A percentile compares a stretch with the other conserved stretches of the same genome.
Conservation (phyloP, 2,113 vertebrate species). For the Callithrix jacchus region DNA sequence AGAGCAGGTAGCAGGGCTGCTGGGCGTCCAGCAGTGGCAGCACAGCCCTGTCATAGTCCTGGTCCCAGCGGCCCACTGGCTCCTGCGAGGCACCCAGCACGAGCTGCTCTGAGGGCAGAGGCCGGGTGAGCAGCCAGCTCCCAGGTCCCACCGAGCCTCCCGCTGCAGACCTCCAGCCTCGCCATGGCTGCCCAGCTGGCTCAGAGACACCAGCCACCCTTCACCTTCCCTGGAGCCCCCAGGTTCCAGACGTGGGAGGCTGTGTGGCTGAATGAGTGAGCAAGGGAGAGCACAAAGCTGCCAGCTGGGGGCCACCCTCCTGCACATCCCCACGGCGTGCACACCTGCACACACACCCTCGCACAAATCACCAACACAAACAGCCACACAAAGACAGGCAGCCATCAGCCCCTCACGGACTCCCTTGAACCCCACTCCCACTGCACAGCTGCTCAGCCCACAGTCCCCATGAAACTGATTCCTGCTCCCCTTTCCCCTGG, state of each 20-base stretch:
- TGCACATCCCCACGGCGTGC: accelerated
- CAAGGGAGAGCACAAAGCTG: background rate
- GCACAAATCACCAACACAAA: background rate
- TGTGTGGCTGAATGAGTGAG: background rate
- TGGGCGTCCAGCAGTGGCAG: slow-evolving; percentile 92
- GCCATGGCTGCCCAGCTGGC: background rate
- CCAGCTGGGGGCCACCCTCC: background rate
- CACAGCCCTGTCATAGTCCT: slow-evolving; percentile 92
- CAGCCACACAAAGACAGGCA: background rate
- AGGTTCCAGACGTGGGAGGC: background rate
- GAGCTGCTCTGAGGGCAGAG: slow-evolving; percentile 92
- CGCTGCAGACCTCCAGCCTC: background rate
- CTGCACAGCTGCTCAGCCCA: background rate
- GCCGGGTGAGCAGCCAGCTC: slow-evolving; percentile 54
- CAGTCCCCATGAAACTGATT: background rate
- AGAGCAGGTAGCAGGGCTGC: slow-evolving; percentile 96
- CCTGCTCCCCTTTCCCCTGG: background rate
- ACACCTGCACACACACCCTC: accelerated
- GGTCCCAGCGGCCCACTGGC: slow-evolving; percentile 92
- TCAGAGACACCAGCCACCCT: background rate
- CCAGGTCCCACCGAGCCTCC: background rate
- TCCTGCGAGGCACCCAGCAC: slow-evolving; percentile 93
- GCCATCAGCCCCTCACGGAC: background rate
- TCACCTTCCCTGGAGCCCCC: background rate
- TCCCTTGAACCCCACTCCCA: background rate